These are phyloP conservation scores for Cettia cetti DNA, from an alignment of 2,113 vertebrate genomes.

Conservation along the genomic window DNA sequence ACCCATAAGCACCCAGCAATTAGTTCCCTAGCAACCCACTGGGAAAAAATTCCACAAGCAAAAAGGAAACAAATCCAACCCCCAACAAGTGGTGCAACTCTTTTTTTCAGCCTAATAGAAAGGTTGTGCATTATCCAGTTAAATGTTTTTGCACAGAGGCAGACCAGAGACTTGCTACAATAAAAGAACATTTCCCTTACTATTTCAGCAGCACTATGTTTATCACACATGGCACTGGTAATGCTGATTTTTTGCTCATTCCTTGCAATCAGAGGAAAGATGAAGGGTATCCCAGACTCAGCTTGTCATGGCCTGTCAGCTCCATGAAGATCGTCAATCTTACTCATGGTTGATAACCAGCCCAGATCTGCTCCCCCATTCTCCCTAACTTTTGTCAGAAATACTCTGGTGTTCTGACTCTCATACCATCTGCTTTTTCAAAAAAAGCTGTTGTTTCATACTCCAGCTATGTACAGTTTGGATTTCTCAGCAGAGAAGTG, in stretches of 20 bases:
- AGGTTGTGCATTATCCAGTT: neutral
- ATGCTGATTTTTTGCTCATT: neutral
- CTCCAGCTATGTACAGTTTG: too few species aligned
- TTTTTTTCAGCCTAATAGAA: neutral
- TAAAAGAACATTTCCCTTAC: neutral
- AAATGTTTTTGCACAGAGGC: neutral
- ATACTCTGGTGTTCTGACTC: neutral
- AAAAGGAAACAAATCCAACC: too few species aligned
- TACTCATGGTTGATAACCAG: neutral
- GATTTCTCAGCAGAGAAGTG: neutral
- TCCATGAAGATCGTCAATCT: accelerated
- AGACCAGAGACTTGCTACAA: neutral
- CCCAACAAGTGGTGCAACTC: too few species aligned
- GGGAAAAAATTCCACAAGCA: too few species aligned
- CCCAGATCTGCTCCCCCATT: neutral
- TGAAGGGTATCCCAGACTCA: neutral
- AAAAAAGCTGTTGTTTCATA: neutral
- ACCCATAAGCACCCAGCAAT: too few species aligned
- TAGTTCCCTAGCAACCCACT: too few species aligned
- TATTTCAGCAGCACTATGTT: neutral
- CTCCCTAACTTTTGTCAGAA: neutral
- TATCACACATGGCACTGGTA: neutral
- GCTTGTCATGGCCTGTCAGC: neutral
- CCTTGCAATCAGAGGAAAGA: neutral
- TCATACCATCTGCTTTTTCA: neutral